A percentile compares a stretch with the other conserved stretches of the same genome.
phyloP scores from a whole-genome alignment of 2,888 invertebrate genomes.

The Oscheius sp. region DNA sequence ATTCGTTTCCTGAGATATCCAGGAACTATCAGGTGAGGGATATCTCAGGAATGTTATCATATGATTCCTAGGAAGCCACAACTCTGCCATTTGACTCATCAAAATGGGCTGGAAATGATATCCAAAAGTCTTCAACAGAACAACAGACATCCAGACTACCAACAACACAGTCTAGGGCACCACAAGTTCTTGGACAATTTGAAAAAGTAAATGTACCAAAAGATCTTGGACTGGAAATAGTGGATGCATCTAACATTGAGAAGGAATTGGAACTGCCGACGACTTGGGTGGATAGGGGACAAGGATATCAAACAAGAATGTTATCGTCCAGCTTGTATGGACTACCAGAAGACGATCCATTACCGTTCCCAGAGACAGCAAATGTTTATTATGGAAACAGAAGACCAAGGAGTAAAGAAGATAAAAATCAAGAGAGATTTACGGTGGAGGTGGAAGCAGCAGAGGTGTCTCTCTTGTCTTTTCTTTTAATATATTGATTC shows the following conservation, averaged over 20 bases:
- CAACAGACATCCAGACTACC: neutral
- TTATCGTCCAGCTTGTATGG: conserved; percentile 3
- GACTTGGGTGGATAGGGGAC: conserved; percentile 1
- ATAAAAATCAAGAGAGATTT: neutral
- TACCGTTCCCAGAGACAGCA: conserved; percentile 13
- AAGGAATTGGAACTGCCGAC: neutral
- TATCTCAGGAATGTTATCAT: too few species aligned
- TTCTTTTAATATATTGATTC: neutral
- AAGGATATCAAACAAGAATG: conserved; percentile 16
- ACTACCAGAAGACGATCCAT: conserved; percentile 20
- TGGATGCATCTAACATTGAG: conserved; percentile 13
- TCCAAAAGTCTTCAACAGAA: neutral
- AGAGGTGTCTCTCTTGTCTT: conserved; percentile 10
- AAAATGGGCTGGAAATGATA: neutral
- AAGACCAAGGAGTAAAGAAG: conserved; percentile 18
- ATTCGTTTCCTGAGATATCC: neutral
- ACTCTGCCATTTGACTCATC: conserved; percentile 21
- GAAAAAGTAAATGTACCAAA: neutral
- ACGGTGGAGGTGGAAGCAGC: conserved; percentile 30
- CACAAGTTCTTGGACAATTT: neutral
- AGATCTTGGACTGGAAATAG: conserved; percentile 16
- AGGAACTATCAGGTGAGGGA: too few species aligned
- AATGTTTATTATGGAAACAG: conserved; percentile 28
- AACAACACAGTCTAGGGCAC: neutral
- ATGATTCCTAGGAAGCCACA: conserved; percentile 9